Evolutionary conservation across 2,888 invertebrate genomes (phyloP).

Genomic region (Eucriotettix oculatus): DNA sequence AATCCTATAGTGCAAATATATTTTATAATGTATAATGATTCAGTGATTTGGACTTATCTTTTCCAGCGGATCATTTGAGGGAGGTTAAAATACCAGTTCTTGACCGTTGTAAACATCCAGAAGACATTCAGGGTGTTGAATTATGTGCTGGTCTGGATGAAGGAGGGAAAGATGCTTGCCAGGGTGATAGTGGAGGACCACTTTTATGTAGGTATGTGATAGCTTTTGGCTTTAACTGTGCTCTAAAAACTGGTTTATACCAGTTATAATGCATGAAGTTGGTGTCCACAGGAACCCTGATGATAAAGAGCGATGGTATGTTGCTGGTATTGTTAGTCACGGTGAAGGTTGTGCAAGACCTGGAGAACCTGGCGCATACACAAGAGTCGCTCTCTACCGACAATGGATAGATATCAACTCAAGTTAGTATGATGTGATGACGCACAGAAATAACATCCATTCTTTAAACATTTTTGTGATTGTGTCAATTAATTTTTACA

Average conservation of each 20-base stretch:
- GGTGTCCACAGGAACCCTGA: constrained; percentile 16
- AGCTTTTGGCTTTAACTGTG: neutral
- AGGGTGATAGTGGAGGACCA: constrained; percentile 74
- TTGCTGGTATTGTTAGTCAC: constrained; percentile 73
- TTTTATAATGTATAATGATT: too few species aligned
- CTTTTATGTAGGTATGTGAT: constrained; percentile 49
- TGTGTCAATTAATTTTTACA: constrained; percentile 16
- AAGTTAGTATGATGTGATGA: constrained; percentile 27
- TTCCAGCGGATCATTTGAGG: constrained; percentile 59
- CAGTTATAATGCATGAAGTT: neutral
- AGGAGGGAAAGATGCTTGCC: constrained; percentile 73
- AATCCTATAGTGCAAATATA: too few species aligned
- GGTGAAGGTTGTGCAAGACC: constrained; percentile 72
- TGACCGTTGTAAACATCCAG: constrained; percentile 41
- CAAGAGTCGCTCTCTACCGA: constrained; percentile 55
- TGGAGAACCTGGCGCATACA: constrained; percentile 68
- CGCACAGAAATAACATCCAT: too few species aligned
- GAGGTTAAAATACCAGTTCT: constrained; percentile 65
- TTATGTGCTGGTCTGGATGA: constrained; percentile 59
- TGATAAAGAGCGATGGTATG: constrained; percentile 52
- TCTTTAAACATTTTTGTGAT: neutral
- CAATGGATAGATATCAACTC: constrained; percentile 52
- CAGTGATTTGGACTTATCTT: neutral
- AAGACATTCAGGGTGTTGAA: constrained; percentile 47
- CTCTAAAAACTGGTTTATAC: neutral